phyloP scores from a whole-genome alignment of 2,888 invertebrate species.

The Cantharis rufa region DNA sequence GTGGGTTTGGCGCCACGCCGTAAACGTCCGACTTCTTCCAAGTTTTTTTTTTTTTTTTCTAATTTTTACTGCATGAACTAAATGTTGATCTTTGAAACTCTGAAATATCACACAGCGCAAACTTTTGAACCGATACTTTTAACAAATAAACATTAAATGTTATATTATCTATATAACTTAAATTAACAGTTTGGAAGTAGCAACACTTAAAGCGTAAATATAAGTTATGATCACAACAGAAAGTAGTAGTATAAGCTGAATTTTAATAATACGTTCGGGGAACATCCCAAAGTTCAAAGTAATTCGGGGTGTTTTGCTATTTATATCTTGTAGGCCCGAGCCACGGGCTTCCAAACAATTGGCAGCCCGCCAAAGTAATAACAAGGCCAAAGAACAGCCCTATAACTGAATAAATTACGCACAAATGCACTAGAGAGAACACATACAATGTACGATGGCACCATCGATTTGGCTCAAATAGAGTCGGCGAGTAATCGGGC shows the following conservation, averaged over 20 bases:
- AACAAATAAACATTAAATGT: neutral
- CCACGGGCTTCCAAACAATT: slow-evolving; percentile 73
- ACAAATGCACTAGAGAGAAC: slow-evolving; percentile 75
- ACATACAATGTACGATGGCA: slow-evolving; percentile 78
- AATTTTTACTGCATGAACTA: no score
- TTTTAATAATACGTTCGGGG: slow-evolving; percentile 49
- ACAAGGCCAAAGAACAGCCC: slow-evolving; percentile 62
- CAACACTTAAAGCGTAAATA: slow-evolving; percentile 23
- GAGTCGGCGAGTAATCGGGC: slow-evolving; percentile 73
- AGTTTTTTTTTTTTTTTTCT: no score
- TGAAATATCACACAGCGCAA: neutral
- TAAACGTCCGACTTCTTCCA: no score
- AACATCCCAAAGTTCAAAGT: slow-evolving; percentile 52
- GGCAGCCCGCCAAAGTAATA: slow-evolving; percentile 67
- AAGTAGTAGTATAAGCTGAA: slow-evolving; percentile 4
- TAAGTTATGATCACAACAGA: slow-evolving; percentile 1
- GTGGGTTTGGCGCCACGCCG: no score
- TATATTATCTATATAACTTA: neutral
- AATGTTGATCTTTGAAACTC: no score
- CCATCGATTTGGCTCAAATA: slow-evolving; percentile 80
- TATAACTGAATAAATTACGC: slow-evolving; percentile 69
- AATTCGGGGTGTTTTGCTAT: slow-evolving; percentile 59
- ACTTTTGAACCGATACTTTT: neutral
- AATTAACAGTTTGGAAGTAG: slow-evolving; percentile 22
- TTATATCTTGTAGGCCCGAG: slow-evolving; percentile 67